phyloP scores from a whole-genome alignment of 2,113 vertebrate genomes.

The Nyctibius bracteatus region DNA sequence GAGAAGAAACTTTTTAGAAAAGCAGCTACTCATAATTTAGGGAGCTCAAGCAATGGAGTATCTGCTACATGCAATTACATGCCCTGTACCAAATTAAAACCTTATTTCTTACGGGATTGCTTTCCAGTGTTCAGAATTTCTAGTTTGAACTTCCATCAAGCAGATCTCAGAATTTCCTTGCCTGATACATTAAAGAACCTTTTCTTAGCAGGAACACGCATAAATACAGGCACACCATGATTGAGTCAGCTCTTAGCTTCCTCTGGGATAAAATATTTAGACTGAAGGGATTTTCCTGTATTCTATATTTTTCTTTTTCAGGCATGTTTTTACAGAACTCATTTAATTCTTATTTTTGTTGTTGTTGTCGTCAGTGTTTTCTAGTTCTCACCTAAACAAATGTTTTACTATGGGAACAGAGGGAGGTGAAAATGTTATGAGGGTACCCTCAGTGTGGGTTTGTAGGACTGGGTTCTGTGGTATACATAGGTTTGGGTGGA shows the following conservation, averaged over 20 bases:
- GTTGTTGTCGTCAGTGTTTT: not conserved
- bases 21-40: not conserved
- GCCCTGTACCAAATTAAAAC: not conserved
- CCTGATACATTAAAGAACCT: not conserved
- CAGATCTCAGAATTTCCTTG: not conserved
- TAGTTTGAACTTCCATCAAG: not conserved
- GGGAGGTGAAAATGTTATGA: not conserved
- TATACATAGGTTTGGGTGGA: not conserved
- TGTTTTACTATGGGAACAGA: not conserved
- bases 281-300: not conserved
- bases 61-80: not conserved
- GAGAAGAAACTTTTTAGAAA: not conserved
- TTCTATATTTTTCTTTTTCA: not conserved
- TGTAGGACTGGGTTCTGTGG: not conserved
- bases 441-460: not conserved
- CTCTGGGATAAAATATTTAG: not conserved
- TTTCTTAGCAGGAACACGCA: not conserved
- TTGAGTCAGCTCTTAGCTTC: not conserved
- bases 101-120: not conserved
- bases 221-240: fast-evolving
- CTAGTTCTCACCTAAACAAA: not conserved
- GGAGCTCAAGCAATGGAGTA: not conserved
- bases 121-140: not conserved
- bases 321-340: not conserved
- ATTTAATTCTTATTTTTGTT: not conserved